phyloP scores from a whole-genome alignment of 2,888 invertebrate genomes.

The Ormyrus nitidulus region DNA sequence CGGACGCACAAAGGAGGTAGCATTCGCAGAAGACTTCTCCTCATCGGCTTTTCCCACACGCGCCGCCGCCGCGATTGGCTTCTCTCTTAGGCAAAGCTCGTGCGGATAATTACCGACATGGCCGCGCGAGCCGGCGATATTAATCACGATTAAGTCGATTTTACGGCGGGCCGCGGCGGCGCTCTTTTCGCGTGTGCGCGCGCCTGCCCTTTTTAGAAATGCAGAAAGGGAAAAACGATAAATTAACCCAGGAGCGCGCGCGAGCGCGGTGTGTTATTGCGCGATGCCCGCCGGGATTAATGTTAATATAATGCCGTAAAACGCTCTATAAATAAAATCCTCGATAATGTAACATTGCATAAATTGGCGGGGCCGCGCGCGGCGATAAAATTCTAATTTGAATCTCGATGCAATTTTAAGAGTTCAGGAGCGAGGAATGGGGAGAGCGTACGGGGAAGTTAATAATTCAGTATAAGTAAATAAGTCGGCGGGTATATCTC shows the following conservation, averaged over 20 bases:
- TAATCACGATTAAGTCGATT: slow-evolving; percentile 70
- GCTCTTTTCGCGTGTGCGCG: neutral
- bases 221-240: slow-evolving; percentile 25
- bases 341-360: slow-evolving; percentile 25
- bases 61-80: slow-evolving; percentile 39
- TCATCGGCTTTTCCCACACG: slow-evolving; percentile 64
- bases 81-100: slow-evolving; percentile 63
- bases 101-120: slow-evolving; percentile 69
- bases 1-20: slow-evolving; percentile 4
- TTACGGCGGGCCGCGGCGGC: slow-evolving; percentile 58
- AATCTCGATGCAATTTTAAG: slow-evolving; percentile 31
- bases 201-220: slow-evolving; percentile 23
- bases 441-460: neutral
- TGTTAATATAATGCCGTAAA: slow-evolving; percentile 41
- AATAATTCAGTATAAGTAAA: slow-evolving; percentile 25
- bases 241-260: slow-evolving; percentile 1
- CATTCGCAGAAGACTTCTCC: slow-evolving; percentile 10
- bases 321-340: slow-evolving; percentile 38
- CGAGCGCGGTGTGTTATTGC: slow-evolving; percentile 27
- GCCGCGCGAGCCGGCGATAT: slow-evolving; percentile 65
- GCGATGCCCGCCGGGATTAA: neutral
- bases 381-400: slow-evolving; percentile 38
- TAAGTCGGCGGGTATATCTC: slow-evolving; percentile 19
- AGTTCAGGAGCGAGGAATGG: slow-evolving; percentile 5
- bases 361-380: slow-evolving; percentile 1